These are phyloP conservation scores for Tolmerus cingulatus DNA, from an alignment of 2,888 invertebrate species.

Conservation along the genomic window DNA sequence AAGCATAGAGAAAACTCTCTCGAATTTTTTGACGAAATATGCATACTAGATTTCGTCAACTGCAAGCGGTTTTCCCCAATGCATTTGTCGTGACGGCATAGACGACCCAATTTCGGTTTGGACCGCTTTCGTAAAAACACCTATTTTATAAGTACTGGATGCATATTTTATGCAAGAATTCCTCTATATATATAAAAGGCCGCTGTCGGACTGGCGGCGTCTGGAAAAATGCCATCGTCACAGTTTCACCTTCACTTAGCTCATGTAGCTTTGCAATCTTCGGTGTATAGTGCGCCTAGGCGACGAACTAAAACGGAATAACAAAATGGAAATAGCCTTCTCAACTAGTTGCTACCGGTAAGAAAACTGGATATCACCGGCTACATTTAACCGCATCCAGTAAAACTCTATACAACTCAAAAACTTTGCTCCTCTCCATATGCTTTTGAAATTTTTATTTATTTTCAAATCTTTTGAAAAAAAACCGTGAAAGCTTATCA, in stretches of 20 bases:
- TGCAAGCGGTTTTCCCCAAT: neutral
- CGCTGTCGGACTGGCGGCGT: neutral
- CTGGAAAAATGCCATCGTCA: neutral
- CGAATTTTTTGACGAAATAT: neutral
- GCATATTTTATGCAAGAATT: neutral
- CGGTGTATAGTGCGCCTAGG: neutral
- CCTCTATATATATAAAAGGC: neutral
- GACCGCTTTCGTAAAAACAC: neutral
- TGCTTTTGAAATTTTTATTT: neutral
- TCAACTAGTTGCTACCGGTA: constrained; percentile 5
- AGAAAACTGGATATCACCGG: constrained; percentile 22
- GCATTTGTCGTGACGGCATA: neutral
- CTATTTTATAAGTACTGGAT: neutral
- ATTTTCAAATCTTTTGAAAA: neutral
- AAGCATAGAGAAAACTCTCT: neutral
- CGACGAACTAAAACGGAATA: constrained; percentile 20
- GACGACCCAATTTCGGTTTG: neutral
- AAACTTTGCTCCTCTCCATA: neutral
- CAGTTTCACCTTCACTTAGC: neutral
- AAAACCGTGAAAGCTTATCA: neutral
- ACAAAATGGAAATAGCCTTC: constrained; percentile 23
- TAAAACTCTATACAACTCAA: neutral
- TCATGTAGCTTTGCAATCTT: neutral
- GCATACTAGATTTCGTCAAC: neutral
- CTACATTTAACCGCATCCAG: neutral